Percentiles rank a stretch among this genome's conserved stretches.
Evolutionary conservation across 2,113 vertebrate genomes (phyloP).

Genomic region (Amphiprion ocellaris): DNA sequence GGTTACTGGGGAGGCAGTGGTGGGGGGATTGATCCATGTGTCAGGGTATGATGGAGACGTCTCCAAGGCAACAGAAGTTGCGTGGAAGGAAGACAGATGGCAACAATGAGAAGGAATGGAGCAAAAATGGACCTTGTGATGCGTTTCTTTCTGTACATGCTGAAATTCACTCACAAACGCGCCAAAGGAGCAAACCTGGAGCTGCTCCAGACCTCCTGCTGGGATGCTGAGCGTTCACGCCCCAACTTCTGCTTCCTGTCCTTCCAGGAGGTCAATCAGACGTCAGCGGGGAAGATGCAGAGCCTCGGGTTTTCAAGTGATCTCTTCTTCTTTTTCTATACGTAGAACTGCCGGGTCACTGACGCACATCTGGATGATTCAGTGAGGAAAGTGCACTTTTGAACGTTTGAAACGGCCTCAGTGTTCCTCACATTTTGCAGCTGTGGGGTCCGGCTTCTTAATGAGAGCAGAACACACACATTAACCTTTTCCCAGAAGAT

Average conservation of each 20-base stretch:
- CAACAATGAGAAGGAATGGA: constrained; percentile 59
- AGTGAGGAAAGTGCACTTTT: background rate
- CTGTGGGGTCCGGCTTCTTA: constrained; percentile 33
- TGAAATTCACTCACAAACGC: too few relatives aligned
- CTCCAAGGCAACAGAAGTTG: constrained; percentile 73
- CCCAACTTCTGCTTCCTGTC: background rate
- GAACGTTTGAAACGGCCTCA: background rate
- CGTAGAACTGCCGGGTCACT: background rate
- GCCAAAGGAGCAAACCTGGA: background rate
- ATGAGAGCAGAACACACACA: constrained; percentile 66
- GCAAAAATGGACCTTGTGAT: constrained; percentile 57
- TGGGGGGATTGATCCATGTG: constrained; percentile 52
- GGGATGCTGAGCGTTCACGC: constrained; percentile 26
- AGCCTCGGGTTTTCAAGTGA: background rate
- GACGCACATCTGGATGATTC: constrained; percentile 25
- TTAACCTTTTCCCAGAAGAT: constrained; percentile 68
- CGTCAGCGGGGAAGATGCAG: constrained; percentile 3
- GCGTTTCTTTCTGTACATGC: background rate
- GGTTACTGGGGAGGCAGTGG: background rate
- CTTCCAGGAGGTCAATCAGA: constrained; percentile 30
- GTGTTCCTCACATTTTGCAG: constrained; percentile 31
- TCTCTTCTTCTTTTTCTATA: too few relatives aligned
- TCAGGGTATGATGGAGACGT: constrained; percentile 59
- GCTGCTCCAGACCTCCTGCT: constrained; percentile 20
- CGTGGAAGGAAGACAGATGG: constrained; percentile 60